Percentiles rank a stretch among this genome's conserved stretches.
Evolutionary conservation across 1,140 invertebrate genomes (phyloP).

Genomic region (Eupristina koningsbergeri): DNA sequence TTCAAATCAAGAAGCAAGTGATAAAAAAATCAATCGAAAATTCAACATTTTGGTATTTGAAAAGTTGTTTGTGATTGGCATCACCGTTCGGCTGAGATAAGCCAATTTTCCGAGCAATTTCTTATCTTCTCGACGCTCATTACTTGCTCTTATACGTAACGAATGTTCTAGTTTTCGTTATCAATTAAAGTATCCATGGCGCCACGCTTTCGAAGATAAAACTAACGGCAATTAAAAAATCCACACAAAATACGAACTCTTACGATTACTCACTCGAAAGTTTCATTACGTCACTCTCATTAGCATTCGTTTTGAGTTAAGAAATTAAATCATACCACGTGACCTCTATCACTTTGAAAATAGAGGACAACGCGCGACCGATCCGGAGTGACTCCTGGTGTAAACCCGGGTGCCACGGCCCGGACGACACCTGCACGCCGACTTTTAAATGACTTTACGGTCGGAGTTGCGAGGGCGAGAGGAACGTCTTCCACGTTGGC

Average conservation of each 20-base stretch:
- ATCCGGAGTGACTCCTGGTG: background rate
- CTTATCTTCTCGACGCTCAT: slow-evolving; percentile 59
- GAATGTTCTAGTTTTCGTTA: background rate
- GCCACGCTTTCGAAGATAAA: background rate
- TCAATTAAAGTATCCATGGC: background rate
- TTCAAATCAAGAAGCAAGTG: background rate
- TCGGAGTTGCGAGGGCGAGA: background rate
- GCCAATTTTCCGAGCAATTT: slow-evolving; percentile 70
- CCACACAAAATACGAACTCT: slow-evolving; percentile 3
- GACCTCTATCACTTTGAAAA: background rate
- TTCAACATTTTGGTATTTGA: background rate
- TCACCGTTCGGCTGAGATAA: slow-evolving; percentile 62
- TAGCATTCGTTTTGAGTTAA: background rate
- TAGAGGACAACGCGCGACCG: background rate
- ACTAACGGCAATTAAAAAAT: slow-evolving; percentile 21
- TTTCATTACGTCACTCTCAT: background rate
- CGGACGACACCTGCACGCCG: slow-evolving; percentile 33
- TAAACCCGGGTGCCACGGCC: slow-evolving; percentile 16
- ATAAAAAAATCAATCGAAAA: background rate
- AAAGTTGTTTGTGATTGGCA: background rate
- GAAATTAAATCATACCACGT: background rate
- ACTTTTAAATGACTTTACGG: slow-evolving; percentile 41
- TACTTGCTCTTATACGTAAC: background rate
- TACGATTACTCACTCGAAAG: slow-evolving; percentile 4
- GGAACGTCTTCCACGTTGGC: background rate